Conservation (phyloP, 2,888 invertebrate species). For the Anthophora plumipes region DNA sequence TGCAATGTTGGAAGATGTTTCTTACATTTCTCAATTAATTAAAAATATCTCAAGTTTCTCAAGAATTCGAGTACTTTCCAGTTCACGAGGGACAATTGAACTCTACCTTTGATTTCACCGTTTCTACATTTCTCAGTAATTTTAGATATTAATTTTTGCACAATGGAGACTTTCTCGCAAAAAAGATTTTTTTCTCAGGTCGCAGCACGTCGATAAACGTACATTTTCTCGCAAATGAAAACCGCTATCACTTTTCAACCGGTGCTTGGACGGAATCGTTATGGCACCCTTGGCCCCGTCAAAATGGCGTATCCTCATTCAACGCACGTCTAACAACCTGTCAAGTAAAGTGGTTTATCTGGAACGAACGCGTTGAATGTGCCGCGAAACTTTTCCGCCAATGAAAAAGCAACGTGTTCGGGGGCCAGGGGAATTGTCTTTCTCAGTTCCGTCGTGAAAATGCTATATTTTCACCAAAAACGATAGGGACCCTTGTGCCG, state of each 20-base stretch:
- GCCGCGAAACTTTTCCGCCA: conserved; percentile 54
- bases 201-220: conserved; percentile 8
- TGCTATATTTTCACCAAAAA: neutral
- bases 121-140: too few relatives aligned
- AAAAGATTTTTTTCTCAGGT: neutral
- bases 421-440: conserved; percentile 14
- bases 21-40: too few relatives aligned
- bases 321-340: conserved; percentile 66
- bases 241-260: conserved; percentile 35
- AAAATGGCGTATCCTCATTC: conserved; percentile 57
- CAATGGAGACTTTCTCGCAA: too few relatives aligned
- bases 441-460: neutral
- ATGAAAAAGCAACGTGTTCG: conserved; percentile 46
- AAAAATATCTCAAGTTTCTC: too few relatives aligned
- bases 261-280: conserved; percentile 1
- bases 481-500: neutral
- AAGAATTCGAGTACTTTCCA: too few relatives aligned
- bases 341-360: conserved; percentile 69
- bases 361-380: conserved; percentile 60
- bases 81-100: too few relatives aligned
- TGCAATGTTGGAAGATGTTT: too few relatives aligned
- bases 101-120: too few relatives aligned
- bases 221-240: conserved; percentile 45
- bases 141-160: neutral
- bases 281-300: conserved; percentile 25